Base-by-base conservation (phyloP, 1,140 invertebrate genomes). In the Thaumatotibia leucotreta region DNA sequence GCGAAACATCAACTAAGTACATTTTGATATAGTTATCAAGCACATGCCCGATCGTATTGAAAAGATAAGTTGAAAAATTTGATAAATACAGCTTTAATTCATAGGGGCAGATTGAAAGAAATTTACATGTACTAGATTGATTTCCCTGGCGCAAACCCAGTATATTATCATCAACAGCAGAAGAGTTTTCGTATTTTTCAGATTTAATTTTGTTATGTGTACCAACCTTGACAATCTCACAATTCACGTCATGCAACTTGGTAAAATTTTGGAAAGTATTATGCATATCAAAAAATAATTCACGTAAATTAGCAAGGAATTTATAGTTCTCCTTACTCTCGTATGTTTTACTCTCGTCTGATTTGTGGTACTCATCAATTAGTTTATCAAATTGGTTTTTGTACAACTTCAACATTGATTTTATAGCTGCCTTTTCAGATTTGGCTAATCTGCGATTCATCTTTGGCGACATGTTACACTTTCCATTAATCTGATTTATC, bases 11-110 rank as follows among this genome's bases (percentile, higher is more conserved):
- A 63, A 74, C 68, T 9, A 32, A 52, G 52, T 83, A 89, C 80
- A 87, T 86, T 54, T 79, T 76, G 10, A 68, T 68, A 22, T 87
- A 89, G 69, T 79, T 80, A 14, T 63, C 75, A 33, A 87, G 69
- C 5, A 71, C 70, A 24, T 72, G 79, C 0, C 79, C 67, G 5
- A 73, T 39, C 17, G 83, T 86, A 6, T 80, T 77, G 8, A 86
- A 85, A 6, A 85, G 2, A 8, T 65, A 63, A 6, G 70, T 71
- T 33, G 85, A 85, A 27, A 83, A 77, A 32, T 76, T 69, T 0
- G 45, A 62, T 63, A 87, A 65, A 62, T 82, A 86, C 17, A 68
- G 64, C 39, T 70, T 71, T 4, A 89, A 62, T 70, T 89, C 86
- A 45, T 14, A 45, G 17, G 39, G 39, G 39, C 39, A 45, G 5